Base-by-base conservation (phyloP, 2,888 invertebrate genomes). In the Stenotaenia linearis region DNA sequence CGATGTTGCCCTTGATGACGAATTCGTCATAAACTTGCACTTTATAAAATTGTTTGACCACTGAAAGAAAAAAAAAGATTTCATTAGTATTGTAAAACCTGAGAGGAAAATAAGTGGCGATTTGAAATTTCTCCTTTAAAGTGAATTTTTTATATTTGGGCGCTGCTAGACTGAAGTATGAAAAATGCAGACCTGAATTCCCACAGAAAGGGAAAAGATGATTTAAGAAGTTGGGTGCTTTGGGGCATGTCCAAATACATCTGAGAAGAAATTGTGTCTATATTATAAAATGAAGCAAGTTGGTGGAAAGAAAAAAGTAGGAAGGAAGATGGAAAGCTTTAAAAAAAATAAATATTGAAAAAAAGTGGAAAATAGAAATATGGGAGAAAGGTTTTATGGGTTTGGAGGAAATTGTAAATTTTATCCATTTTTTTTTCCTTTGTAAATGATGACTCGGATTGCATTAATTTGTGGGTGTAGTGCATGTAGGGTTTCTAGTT, bases 1-100 rank as follows among this genome's bases (percentile, higher is more conserved):
- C 78, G 2, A 78, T 78, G 78, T 78, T 78, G 18, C 78, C 78
- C 15, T 78, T 78, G 28, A 78, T 78, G 50, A 78, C 78, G 61
- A 78, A 78, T 56, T 78, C 78, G 32, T 78, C 78, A 18, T 78
- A 78, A 28, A 78, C 78, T 61, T 78, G 78, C 25, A 78, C 78
- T 61, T 78, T 78, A 35, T 78, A 78, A 78, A 78, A 78, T 56
- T 78, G 78, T 61, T 78, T 78, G 25, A 78, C 78, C 28, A 78
- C 78, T 78, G 28, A 7, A 78, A 78, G 1, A 18, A 56, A 4
- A 78, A 28, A 78, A 78, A 56, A 61, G 7, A 25, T 28, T 25
- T 6, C 9, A 61, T 61, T 61, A 61, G 25, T 21, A 9, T 61
- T 61, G 18, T 56, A 56, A 7, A 56, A 18, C 1, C 7, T 56